Conservation (phyloP, 1,140 invertebrate genomes). For the Psix sp. region DNA sequence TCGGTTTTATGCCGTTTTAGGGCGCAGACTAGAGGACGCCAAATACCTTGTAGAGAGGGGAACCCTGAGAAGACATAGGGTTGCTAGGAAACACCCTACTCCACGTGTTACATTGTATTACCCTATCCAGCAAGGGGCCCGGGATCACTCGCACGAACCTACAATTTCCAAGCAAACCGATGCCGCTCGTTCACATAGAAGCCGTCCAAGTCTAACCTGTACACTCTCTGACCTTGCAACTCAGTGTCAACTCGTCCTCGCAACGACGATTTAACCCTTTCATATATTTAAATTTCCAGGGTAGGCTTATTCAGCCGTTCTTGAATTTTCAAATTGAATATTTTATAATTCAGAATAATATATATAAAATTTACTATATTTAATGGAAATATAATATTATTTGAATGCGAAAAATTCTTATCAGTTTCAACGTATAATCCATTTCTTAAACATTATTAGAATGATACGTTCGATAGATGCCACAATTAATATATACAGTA, state of each 20-base stretch:
- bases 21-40: constrained; percentile 53
- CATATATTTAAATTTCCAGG: too few relatives aligned
- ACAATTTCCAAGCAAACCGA: constrained; percentile 62
- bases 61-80: constrained; percentile 68
- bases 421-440: too few relatives aligned
- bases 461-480: too few relatives aligned
- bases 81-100: constrained; percentile 73
- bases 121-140: constrained; percentile 63
- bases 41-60: constrained; percentile 23
- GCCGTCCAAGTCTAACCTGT: constrained; percentile 47
- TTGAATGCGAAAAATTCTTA: too few relatives aligned
- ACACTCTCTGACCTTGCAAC: constrained; percentile 36
- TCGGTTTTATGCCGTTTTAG: constrained; percentile 68
- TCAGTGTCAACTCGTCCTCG: constrained; percentile 31
- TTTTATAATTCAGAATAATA: too few relatives aligned
- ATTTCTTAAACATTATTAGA: too few relatives aligned
- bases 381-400: too few relatives aligned
- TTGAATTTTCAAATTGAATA: too few relatives aligned
- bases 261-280: constrained; percentile 13
- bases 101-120: constrained; percentile 73
- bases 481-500: too few relatives aligned
- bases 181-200: constrained; percentile 59
- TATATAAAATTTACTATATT: too few relatives aligned
- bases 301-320: too few relatives aligned
- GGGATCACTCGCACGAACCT: constrained; percentile 67